Conservation (phyloP, 2,113 vertebrate genomes). For the Stegastes partitus region DNA sequence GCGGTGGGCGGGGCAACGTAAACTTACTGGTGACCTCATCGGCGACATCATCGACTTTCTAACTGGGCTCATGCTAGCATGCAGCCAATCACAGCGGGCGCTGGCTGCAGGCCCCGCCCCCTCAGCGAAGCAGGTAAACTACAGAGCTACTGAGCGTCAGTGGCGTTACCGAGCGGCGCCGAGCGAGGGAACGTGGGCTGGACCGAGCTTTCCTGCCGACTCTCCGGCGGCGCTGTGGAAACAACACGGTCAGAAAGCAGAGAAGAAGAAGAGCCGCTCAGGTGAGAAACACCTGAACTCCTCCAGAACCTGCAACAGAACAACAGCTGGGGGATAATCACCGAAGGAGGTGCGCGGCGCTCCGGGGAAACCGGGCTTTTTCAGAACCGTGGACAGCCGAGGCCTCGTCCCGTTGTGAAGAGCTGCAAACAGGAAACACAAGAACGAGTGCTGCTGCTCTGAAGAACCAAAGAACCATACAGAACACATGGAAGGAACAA, state of each 20-base stretch:
- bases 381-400: conserved; percentile 38
- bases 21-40: conserved; percentile 61
- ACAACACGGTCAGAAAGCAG: conserved; percentile 26
- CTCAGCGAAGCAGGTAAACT: conserved; percentile 55
- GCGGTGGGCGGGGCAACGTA: conserved; percentile 19
- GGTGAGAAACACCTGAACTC: background rate
- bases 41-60: conserved; percentile 55
- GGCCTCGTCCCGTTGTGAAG: conserved; percentile 76
- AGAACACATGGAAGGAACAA: too few relatives aligned
- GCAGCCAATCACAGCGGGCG: conserved; percentile 73
- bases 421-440: conserved; percentile 50
- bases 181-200: conserved; percentile 65
- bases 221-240: conserved; percentile 77
- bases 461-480: too few relatives aligned
- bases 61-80: conserved; percentile 77
- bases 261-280: background rate
- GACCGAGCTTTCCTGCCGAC: conserved; percentile 70
- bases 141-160: conserved; percentile 31
- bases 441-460: too few relatives aligned
- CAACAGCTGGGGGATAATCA: conserved; percentile 70
- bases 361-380: conserved; percentile 66
- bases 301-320: background rate
- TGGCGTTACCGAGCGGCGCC: conserved; percentile 73
- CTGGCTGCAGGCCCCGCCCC: conserved; percentile 40
- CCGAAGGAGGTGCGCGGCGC: conserved; percentile 74